A percentile compares a stretch with the other conserved stretches of the same genome.
These are phyloP conservation scores for Pelmatolapia mariae DNA, from an alignment of 2,113 vertebrate species.

Conservation along the genomic window DNA sequence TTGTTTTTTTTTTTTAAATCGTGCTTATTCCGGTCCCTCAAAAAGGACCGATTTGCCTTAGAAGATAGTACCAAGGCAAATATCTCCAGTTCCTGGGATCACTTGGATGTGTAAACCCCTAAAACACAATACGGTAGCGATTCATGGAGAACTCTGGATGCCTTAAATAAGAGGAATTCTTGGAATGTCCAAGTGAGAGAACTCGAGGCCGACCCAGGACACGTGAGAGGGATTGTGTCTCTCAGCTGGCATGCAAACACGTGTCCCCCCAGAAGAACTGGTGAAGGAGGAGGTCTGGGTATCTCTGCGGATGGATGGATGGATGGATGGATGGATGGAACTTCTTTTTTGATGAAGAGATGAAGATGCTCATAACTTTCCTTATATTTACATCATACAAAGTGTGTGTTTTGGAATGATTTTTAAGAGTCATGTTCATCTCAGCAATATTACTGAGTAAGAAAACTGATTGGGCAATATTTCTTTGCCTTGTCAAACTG, in stretches of 20 bases:
- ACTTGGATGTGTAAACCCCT: fast-evolving
- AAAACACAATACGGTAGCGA: not conserved
- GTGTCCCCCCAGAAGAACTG: not conserved
- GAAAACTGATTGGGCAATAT: too few species aligned
- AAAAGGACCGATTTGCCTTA: not conserved
- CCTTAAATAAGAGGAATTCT: fast-evolving
- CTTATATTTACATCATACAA: not conserved
- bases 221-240: not conserved
- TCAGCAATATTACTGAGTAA: too few species aligned
- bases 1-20: fast-evolving
- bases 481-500: too few species aligned
- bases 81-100: not conserved
- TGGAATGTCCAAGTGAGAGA: not conserved
- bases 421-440: too few species aligned
- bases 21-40: fast-evolving
- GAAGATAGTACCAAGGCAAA: not conserved
- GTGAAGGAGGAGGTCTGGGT: not conserved
- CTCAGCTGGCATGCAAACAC: not conserved
- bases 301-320: not conserved
- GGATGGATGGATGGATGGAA: not conserved
- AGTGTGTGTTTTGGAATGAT: too few species aligned
- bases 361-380: not conserved
- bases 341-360: not conserved
- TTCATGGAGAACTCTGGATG: not conserved
- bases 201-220: fast-evolving